Evolutionary conservation across 2,113 vertebrate species (phyloP).

Genomic region (Rissa tridactyla): DNA sequence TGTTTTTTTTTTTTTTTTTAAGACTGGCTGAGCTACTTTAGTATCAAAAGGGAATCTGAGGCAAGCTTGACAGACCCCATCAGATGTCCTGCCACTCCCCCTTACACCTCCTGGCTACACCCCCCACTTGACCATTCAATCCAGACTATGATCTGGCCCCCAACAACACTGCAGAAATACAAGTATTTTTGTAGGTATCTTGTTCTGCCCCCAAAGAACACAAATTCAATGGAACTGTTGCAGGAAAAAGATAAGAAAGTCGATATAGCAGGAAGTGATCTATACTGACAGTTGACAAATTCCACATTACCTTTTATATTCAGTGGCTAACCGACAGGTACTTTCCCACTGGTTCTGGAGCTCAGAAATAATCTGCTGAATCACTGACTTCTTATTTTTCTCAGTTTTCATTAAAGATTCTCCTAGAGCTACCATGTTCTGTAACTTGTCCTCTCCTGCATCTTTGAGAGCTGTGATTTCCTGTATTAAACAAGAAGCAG

Average conservation of each 20-base stretch:
- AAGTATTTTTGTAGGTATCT: background rate
- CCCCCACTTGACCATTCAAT: background rate
- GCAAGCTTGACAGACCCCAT: background rate
- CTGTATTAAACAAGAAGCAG: constrained; percentile 38
- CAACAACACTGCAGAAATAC: background rate
- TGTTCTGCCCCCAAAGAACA: background rate
- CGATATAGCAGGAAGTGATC: background rate
- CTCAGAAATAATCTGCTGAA: constrained; percentile 56
- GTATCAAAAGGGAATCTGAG: background rate
- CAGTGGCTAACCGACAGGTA: constrained; percentile 47
- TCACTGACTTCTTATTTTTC: background rate
- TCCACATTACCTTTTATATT: constrained; percentile 63
- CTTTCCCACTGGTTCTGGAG: constrained; percentile 69
- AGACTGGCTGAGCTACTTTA: background rate
- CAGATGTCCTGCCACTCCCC: too few species aligned
- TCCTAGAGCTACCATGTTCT: constrained; percentile 38
- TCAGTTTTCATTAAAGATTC: constrained; percentile 20
- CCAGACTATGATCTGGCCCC: background rate
- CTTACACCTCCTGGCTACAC: background rate
- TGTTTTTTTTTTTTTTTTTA: background rate
- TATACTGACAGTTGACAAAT: background rate
- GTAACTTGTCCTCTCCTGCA: constrained; percentile 67
- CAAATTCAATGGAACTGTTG: background rate
- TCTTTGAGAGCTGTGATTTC: constrained; percentile 71
- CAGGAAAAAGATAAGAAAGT: background rate